These are phyloP conservation scores for Atrichornis clamosus DNA, from an alignment of 2,113 vertebrate species.

Conservation along the genomic window DNA sequence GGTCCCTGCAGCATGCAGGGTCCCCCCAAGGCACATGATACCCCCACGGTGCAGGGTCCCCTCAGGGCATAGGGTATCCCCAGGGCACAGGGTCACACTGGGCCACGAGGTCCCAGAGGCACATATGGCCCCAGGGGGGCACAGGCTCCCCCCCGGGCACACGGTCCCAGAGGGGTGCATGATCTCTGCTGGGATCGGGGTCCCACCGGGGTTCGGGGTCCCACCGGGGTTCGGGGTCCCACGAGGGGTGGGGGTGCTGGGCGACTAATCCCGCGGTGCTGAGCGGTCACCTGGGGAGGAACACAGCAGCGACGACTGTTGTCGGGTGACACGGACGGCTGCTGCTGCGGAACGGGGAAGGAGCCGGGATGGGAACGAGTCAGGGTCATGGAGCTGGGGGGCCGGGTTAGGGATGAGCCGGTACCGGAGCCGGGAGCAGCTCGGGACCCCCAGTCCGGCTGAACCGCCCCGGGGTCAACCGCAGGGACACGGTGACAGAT, in stretches of 20 bases:
- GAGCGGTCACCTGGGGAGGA: not conserved
- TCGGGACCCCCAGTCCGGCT: not conserved
- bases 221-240: not conserved
- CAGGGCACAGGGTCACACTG: accelerated
- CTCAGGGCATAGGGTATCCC: too few species aligned
- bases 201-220: not conserved
- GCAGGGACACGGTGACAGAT: not conserved
- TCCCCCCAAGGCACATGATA: accelerated
- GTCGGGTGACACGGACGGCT: not conserved
- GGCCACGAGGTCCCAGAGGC: not conserved
- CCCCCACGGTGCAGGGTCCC: accelerated
- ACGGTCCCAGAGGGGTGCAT: accelerated
- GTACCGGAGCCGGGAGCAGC: not conserved
- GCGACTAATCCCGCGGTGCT: not conserved
- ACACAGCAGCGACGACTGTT: not conserved
- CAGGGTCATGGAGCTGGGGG: not conserved
- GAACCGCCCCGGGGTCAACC: not conserved
- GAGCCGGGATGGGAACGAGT: too few species aligned
- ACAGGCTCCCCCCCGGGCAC: not conserved
- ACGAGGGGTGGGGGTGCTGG: not conserved
- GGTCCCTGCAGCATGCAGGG: accelerated
- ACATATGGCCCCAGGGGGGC: not conserved
- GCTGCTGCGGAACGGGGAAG: not conserved
- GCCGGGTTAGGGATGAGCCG: not conserved
- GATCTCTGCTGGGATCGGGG: not conserved